These are phyloP conservation scores for Tyrannus savana DNA, from an alignment of 2,113 vertebrate species.

Conservation along the genomic window DNA sequence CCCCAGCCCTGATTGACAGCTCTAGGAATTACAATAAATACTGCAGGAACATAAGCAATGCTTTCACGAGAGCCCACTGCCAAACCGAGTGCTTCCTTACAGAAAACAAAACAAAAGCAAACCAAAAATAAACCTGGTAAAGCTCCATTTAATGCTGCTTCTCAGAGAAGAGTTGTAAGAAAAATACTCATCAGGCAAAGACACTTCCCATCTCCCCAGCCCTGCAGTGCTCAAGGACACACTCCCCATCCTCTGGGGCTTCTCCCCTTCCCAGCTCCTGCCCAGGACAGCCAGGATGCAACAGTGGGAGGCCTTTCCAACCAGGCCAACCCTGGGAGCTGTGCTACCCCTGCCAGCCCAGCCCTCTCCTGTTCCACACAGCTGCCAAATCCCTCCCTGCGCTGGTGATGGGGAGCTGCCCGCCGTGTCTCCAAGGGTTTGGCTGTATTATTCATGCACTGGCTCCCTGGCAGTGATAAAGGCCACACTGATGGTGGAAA, in stretches of 20 bases:
- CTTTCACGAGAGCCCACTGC: neutral
- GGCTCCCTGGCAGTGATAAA: conserved; percentile 9
- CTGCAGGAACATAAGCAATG: neutral
- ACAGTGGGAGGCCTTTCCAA: fast-evolving
- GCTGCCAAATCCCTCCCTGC: neutral
- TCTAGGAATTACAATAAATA: conserved; percentile 55
- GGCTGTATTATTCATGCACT: neutral
- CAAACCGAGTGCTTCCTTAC: neutral
- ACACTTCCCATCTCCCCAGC: neutral
- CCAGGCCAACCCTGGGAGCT: fast-evolving
- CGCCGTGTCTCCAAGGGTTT: neutral
- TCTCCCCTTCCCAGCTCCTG: neutral
- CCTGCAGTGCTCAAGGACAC: neutral
- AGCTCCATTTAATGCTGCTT: neutral
- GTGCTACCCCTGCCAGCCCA: neutral
- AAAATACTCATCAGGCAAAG: neutral
- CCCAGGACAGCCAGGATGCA: neutral
- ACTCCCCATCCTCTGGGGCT: neutral
- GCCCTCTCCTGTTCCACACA: neutral
- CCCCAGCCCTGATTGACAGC: conserved; percentile 55
- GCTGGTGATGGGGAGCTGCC: neutral
- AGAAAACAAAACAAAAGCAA: neutral
- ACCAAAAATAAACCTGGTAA: neutral
- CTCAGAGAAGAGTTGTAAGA: neutral
- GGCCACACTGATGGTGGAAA: neutral